Evolutionary conservation across 2,113 vertebrate species (phyloP).

Genomic region (Onychostruthus taczanowskii): DNA sequence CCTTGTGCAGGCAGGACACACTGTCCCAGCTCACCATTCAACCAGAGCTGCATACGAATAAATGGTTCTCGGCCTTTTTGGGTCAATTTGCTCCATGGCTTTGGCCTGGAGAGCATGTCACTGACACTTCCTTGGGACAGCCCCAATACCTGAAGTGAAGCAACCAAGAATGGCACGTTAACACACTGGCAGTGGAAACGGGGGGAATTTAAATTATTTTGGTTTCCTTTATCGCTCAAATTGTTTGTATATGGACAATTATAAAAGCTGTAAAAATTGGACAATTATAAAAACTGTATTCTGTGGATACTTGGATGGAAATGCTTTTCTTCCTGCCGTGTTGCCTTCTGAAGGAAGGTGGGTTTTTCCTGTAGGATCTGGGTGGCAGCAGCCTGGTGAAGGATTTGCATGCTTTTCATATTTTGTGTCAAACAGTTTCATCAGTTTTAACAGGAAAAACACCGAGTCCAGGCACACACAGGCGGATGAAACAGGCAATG

Average conservation of each 20-base stretch:
- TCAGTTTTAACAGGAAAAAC: slow-evolving; percentile 45
- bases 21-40: slow-evolving; percentile 92
- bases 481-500: slow-evolving; percentile 50
- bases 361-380: neutral
- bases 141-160: slow-evolving; percentile 82
- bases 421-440: slow-evolving; percentile 27
- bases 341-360: neutral
- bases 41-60: slow-evolving; percentile 96
- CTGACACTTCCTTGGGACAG: slow-evolving; percentile 92
- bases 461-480: slow-evolving; percentile 33
- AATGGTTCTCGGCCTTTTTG: slow-evolving; percentile 94
- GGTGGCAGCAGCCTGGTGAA: neutral
- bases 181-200: neutral
- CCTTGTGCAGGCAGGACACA: slow-evolving; percentile 83
- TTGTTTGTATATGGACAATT: neutral
- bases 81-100: slow-evolving; percentile 94
- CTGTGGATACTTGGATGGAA: neutral
- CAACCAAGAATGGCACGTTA: slow-evolving; percentile 54
- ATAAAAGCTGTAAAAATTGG: neutral
- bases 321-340: neutral
- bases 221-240: neutral
- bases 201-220: neutral
- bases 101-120: slow-evolving; percentile 92
- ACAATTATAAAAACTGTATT: neutral
- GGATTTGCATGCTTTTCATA: slow-evolving; percentile 50